Evolutionary conservation across 2,113 vertebrate species (phyloP).

Genomic region (Triplophysa dalaica): DNA sequence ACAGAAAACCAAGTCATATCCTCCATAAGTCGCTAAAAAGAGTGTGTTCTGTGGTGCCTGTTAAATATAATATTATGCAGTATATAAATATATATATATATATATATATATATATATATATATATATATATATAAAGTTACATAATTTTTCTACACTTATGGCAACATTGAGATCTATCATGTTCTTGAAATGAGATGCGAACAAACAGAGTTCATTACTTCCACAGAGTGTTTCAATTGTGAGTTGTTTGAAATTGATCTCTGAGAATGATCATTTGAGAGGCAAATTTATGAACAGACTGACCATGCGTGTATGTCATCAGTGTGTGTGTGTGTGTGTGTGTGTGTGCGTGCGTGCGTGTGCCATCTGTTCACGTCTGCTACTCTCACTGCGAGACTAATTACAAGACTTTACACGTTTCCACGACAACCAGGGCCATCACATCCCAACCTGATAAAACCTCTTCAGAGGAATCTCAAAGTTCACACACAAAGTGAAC

Average conservation of each 20-base stretch:
- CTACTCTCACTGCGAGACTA: constrained; percentile 62
- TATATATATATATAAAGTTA: no score
- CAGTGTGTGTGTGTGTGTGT: constrained; percentile 29
- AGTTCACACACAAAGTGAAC: neutral
- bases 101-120: no score
- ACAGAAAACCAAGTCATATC: no score
- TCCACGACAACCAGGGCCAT: constrained; percentile 33
- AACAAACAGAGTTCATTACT: constrained; percentile 4
- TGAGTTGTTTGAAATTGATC: neutral
- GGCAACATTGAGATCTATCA: no score
- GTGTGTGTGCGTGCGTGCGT: constrained; percentile 40
- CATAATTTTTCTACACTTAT: no score
- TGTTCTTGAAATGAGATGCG: no score
- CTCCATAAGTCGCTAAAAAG: no score
- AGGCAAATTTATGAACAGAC: neutral
- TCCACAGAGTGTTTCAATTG: neutral
- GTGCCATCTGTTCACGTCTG: constrained; percentile 65
- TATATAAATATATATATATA: no score
- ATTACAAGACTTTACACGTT: constrained; percentile 65
- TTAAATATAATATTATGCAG: no score
- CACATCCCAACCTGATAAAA: constrained; percentile 17
- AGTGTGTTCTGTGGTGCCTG: no score
- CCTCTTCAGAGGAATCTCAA: neutral
- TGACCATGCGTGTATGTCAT: constrained; percentile 21
- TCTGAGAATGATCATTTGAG: constrained; percentile 26